Evolutionary conservation across 2,888 invertebrate genomes (phyloP).

Genomic region (Cantharis lateralis): DNA sequence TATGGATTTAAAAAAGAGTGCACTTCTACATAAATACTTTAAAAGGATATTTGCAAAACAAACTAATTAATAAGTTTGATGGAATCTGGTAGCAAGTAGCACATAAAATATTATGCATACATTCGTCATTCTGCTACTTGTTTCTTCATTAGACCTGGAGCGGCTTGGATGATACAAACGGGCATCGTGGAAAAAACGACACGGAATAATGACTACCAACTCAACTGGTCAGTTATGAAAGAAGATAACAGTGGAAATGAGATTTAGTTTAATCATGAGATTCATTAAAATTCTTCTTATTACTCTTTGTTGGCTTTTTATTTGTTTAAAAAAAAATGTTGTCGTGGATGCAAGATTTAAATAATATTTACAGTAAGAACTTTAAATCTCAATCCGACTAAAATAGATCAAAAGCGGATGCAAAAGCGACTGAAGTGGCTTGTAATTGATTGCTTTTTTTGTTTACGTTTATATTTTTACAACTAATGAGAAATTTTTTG

Average conservation of each 20-base stretch:
- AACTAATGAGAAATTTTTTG: background rate
- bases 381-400: background rate
- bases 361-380: background rate
- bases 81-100: slow-evolving; percentile 40
- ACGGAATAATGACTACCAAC: slow-evolving; percentile 40
- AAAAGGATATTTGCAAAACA: slow-evolving; percentile 34
- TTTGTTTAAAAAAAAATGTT: background rate
- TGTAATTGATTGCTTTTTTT: background rate
- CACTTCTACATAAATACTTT: background rate
- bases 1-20: slow-evolving; percentile 5
- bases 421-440: background rate
- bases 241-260: slow-evolving; percentile 31
- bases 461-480: background rate
- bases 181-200: slow-evolving; percentile 44
- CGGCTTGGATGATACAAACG: slow-evolving; percentile 41
- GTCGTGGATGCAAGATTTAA: background rate
- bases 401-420: background rate
- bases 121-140: slow-evolving; percentile 44
- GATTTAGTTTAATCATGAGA: slow-evolving; percentile 26
- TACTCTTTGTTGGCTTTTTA: slow-evolving; percentile 21
- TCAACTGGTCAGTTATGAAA: slow-evolving; percentile 32
- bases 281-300: slow-evolving; percentile 29
- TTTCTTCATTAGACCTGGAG: slow-evolving; percentile 44
- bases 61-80: slow-evolving; percentile 41
- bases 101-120: slow-evolving; percentile 43